phyloP scores from a whole-genome alignment of 2,888 invertebrate species.

The Macrophya alboannulata region DNA sequence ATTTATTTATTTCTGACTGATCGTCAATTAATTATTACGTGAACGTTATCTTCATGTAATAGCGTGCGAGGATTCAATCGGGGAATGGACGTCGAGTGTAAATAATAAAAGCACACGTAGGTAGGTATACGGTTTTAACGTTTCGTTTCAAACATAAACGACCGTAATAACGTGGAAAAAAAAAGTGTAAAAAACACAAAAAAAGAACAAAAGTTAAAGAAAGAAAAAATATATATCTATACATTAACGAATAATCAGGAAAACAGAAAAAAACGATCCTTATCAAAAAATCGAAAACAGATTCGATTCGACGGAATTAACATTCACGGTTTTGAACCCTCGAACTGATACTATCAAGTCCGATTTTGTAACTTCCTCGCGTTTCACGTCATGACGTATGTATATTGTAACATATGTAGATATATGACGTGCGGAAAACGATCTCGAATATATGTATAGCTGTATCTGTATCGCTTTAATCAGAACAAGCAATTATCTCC shows the following conservation, averaged over 20 bases:
- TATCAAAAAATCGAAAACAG: too few species aligned
- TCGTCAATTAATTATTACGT: background rate
- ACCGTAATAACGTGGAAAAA: background rate
- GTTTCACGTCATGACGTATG: background rate
- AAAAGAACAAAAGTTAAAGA: background rate
- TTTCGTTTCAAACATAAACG: background rate
- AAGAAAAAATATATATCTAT: background rate
- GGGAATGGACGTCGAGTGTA: background rate
- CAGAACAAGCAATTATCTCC: constrained; percentile 8
- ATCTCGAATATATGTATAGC: background rate
- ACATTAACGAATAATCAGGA: background rate
- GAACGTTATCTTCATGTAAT: background rate
- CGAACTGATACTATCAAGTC: background rate
- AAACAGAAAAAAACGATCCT: background rate
- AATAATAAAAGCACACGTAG: background rate
- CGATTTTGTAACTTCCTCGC: background rate
- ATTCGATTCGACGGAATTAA: background rate
- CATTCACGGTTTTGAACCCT: background rate
- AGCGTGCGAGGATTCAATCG: background rate
- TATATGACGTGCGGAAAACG: background rate
- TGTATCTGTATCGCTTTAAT: background rate
- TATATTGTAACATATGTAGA: background rate
- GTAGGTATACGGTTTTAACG: background rate
- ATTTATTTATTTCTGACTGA: background rate
- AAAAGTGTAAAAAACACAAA: background rate